Base-by-base conservation (phyloP, 2,888 invertebrate genomes). In the Meganola albula region DNA sequence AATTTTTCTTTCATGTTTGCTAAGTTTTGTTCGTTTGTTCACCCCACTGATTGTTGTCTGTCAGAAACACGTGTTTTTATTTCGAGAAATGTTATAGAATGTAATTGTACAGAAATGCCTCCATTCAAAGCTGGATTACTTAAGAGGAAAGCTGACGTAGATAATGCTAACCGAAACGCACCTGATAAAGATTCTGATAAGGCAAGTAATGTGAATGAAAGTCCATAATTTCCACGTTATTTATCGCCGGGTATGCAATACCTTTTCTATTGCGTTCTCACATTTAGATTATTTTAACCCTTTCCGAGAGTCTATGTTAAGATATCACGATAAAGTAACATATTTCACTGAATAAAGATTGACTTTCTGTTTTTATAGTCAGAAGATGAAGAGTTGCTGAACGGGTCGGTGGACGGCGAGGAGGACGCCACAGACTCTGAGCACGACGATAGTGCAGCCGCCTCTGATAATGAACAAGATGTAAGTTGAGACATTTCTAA, bases 381-480 rank as follows among this genome's bases (percentile, higher is more conserved):
- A 2, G 57, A 37, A 21, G 43, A 40, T 12, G 64, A 63, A 26
- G 67, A 74, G 6, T 52, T 82, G 28, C 44, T 78, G 1, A 53
- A 40, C 3, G 73, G 73, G 7, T 61, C 63, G 10, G 36, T 83
- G 30, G 64, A 74, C 13, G 57, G 44, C 1, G 68, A 53, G 1
- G 67, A 54, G 2, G 83, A 82, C 28, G 65, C 59, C 2, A 70
- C 79, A 1, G 82, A 83, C 49, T 78, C 83, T 0, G 83, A 83
- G 32, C 61, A 60, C n/a, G 82, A 76, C 31, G 80, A 75, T 21
- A 85, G 83, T 40, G 56, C 59, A n/a, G 74, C 70, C 7, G 60
- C 60, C 8, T 77, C 84, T 3, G 77, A 87, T 29, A 67, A 68
- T 11, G 79, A 85, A 54, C 65, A 61, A 48, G 87, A 87, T 56